Evolutionary conservation across 2,888 invertebrate species (phyloP).

Genomic region (Colletes collaris): DNA sequence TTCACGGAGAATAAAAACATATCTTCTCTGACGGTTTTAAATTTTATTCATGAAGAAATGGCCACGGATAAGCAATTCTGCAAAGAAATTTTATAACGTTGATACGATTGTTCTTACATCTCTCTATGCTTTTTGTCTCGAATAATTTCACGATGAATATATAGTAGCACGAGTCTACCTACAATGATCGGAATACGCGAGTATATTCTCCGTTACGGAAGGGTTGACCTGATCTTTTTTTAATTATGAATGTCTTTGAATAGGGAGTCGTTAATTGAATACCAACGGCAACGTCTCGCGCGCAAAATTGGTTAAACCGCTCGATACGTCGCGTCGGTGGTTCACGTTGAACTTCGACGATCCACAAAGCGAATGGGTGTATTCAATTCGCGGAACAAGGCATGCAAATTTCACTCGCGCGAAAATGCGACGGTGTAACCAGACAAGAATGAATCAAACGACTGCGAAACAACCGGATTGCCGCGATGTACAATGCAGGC

Average conservation of each 20-base stretch:
- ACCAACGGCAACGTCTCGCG: constrained; percentile 42
- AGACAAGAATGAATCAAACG: not conserved
- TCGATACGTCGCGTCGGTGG: constrained; percentile 37
- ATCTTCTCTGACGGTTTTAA: too few relatives aligned
- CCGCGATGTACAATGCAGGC: too few relatives aligned
- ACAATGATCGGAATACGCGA: too few relatives aligned
- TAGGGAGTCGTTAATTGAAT: constrained; percentile 43
- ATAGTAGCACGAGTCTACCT: too few relatives aligned
- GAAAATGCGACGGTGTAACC: constrained; percentile 17
- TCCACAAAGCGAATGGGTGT: constrained; percentile 41
- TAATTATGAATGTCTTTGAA: constrained; percentile 31
- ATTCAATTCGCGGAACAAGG: constrained; percentile 43
- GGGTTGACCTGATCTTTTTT: constrained; percentile 17
- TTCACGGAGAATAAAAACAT: too few relatives aligned
- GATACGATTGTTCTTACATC: too few relatives aligned
- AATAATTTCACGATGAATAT: too few relatives aligned
- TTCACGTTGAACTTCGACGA: constrained; percentile 18
- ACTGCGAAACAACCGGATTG: not conserved
- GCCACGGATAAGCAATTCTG: too few relatives aligned
- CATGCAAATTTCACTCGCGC: constrained; percentile 32
- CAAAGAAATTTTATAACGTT: too few relatives aligned
- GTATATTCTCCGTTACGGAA: too few relatives aligned
- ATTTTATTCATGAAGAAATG: too few relatives aligned
- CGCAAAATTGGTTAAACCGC: constrained; percentile 29
- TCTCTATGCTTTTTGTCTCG: too few relatives aligned